Evolutionary conservation across 2,888 invertebrate species (phyloP).

Genomic region (Electrophaes corylata): DNA sequence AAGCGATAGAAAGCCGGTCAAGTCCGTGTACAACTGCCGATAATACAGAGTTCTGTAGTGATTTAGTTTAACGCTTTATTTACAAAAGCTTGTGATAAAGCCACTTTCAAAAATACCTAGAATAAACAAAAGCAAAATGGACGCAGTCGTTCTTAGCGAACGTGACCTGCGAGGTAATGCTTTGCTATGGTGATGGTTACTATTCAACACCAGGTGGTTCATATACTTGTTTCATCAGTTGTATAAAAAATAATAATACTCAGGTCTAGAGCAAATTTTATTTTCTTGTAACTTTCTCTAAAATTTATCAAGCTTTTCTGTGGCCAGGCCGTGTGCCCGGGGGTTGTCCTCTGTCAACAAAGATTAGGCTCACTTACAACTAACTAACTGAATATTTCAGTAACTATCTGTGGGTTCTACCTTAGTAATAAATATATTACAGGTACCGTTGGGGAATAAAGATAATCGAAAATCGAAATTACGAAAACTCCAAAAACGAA

Average conservation of each 20-base stretch:
- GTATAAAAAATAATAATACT: no score
- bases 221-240: no score
- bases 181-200: no score
- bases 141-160: no score
- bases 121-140: no score
- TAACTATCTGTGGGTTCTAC: conserved; percentile 10
- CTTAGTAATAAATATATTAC: conserved; percentile 7
- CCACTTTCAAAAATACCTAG: no score
- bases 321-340: neutral
- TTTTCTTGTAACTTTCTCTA: neutral
- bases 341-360: conserved; percentile 18
- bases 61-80: neutral
- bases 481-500: no score
- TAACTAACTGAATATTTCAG: conserved; percentile 22
- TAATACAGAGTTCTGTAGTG: neutral
- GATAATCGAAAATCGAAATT: neutral
- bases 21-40: neutral
- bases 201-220: no score
- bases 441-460: neutral
- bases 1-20: neutral
- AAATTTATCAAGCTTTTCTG: neutral
- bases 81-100: no score
- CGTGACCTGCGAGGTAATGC: no score
- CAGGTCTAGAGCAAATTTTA: neutral
- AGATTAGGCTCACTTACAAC: conserved; percentile 17